These are phyloP conservation scores for Sebastes oblongus DNA, from an alignment of 2,797 vertebrate genomes.

Conservation along the genomic window DNA sequence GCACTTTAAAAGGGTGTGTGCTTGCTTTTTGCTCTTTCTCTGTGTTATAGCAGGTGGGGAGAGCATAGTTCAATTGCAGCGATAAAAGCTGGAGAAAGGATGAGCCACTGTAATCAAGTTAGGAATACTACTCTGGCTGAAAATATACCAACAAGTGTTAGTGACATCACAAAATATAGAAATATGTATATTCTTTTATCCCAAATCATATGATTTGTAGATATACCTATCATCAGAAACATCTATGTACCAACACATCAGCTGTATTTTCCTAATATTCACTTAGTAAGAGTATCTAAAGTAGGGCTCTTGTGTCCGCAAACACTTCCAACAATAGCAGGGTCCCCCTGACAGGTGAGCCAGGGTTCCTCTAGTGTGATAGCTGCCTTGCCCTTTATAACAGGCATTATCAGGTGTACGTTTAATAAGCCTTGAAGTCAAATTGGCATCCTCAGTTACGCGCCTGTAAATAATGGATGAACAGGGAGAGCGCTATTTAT, in stretches of 20 bases:
- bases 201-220: not conserved
- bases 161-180: not conserved
- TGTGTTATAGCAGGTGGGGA: constrained; percentile 34
- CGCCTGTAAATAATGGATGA: constrained; percentile 75
- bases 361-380: constrained; percentile 61
- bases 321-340: constrained; percentile 48
- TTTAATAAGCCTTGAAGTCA: constrained; percentile 78
- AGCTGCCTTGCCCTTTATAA: constrained; percentile 55
- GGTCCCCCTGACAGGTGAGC: constrained; percentile 67
- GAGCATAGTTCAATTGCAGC: constrained; percentile 78
- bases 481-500: constrained; percentile 37
- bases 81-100: constrained; percentile 66
- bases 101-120: constrained; percentile 7
- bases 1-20: constrained; percentile 48
- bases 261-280: not conserved
- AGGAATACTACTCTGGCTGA: not conserved
- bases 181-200: not conserved
- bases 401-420: constrained; percentile 73
- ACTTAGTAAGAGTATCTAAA: not conserved
- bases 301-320: constrained; percentile 32
- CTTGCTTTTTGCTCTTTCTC: constrained; percentile 56
- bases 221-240: not conserved
- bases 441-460: constrained; percentile 73
- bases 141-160: not conserved
- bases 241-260: not conserved